Evolutionary conservation across 2,113 vertebrate genomes (phyloP).

Genomic region (Tragelaphus buxtoni): DNA sequence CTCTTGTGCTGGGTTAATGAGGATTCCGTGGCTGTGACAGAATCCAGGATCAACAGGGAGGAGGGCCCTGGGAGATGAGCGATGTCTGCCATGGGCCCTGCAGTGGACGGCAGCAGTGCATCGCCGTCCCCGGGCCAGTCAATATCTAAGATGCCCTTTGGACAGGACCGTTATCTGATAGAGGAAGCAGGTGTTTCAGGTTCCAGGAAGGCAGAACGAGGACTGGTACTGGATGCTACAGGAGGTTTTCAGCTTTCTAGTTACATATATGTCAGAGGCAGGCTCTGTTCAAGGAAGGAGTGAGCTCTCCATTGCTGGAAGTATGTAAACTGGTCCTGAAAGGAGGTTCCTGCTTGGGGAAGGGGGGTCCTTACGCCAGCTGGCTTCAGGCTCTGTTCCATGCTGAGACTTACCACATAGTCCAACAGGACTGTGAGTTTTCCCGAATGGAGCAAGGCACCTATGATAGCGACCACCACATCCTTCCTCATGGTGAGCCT

Average conservation of each 20-base stretch:
- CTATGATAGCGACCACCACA: not conserved
- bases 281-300: not conserved
- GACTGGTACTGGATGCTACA: not conserved
- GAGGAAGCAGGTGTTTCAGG: not conserved
- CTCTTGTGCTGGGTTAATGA: not conserved
- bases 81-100: not conserved
- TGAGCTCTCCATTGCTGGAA: not conserved
- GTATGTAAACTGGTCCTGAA: not conserved
- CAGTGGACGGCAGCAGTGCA: not conserved
- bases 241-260: not conserved
- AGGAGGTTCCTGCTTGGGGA: not conserved
- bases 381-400: not conserved
- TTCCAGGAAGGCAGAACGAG: not conserved
- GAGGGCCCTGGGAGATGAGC: not conserved
- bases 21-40: not conserved
- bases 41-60: not conserved
- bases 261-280: not conserved
- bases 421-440: slow-evolving; percentile 13
- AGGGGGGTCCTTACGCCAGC: not conserved
- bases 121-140: too few relatives aligned
- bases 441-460: not conserved
- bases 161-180: not conserved
- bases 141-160: not conserved
- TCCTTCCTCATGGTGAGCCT: slow-evolving; percentile 40
- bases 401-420: slow-evolving; percentile 39